Base-by-base conservation (phyloP, 1,140 invertebrate genomes). In the Scaptodrosophila lebanonensis region DNA sequence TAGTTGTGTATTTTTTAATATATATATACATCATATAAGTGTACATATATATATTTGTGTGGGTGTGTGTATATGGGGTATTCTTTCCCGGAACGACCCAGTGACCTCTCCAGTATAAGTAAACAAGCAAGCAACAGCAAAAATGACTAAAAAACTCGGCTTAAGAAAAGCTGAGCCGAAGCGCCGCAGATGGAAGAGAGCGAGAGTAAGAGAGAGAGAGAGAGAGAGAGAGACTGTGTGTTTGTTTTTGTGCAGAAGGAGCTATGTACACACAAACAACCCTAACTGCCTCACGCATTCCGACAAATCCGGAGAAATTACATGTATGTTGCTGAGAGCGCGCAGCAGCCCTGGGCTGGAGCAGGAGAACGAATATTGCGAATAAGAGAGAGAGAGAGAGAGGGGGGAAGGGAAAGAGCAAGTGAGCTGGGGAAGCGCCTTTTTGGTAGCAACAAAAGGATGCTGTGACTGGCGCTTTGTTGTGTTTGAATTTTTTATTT, bases 1-100 rank as follows among this genome's bases (percentile, higher is more conserved):
- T 25, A 25, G 3, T 25, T 25, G 22, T 8, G 3, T 25, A 25
- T 25, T 25, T 4, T 25, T 25, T 25, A 25, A 25, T 25, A 25
- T 25, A 8, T 25, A 8, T 25, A 25, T 4, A 25, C 22, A 25
- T 8, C 8, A 3, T 4, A 25, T 8, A 25, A 3, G 8, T 8
- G 8, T 8, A 25, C 22, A 8, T 8, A 4, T 8, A 25, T 8
- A 8, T 8, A 25, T 8, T 25, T 8, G 8, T 4, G 22, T 8
- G 8, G 8, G 8, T 8, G 22, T 8, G 22, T 8, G 8, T 8
- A 25, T 4, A 4, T 25, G 22, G 11, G n/a, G 27, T 17, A 8
- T 47, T 42, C 33, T 32, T 49, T 61, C 70, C 73, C 51, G 66
- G 73, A 65, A 63, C 73, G 73, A 79, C 73, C 73, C 75, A 79